Evolutionary conservation across 2,888 invertebrate genomes (phyloP), one percentile per base, ranked within the genome.

Genomic region (Folsomia manolachei): DNA sequence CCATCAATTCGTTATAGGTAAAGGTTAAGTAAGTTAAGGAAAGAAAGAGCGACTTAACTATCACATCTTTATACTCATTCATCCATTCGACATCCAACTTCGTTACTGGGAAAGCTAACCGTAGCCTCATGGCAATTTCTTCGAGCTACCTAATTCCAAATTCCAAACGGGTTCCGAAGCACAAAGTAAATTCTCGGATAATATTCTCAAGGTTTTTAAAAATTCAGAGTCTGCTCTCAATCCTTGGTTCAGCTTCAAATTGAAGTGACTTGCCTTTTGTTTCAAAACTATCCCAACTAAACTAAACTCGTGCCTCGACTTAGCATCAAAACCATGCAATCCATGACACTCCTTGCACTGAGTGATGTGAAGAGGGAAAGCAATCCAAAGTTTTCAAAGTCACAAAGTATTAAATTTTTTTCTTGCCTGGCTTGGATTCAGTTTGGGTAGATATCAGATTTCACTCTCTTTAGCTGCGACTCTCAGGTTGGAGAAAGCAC

Each of bases 231-330:
- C 39, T 39, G 4, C 39, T 39, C 14, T 14, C 39, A 4, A 4
- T 21, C 25, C 24, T 63, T 25, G 25, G 52, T 52, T 52, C 67
- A 67, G 25, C 26, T 25, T 53, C 56, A 68, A 68, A 56, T 27
- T 27, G 68, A 68, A 56, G 68, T 26, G 56, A 66, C 66, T 53
- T 53, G 64, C 39, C 39, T 66, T 53, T 66, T 66, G 23, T 52
- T 19, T 24, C 53, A 18, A 24, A 66, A n/a, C 52, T 51, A 25
- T 52, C 18, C 64, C 27, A 64, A 63, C 25, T 1, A n/a, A 63
- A 23, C 52, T 68, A 14, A 18, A 56, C n/a, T 65, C 39, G 27
- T 64, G 24, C 27, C 27, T 24, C 52, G 21, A 27, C 63, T 63
- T n/a, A n/a, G n/a, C n/a, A n/a, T n/a, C n/a, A n/a, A n/a, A n/a